These are phyloP conservation scores for Tricholaema leucomelas DNA, from an alignment of 2,113 vertebrate genomes.

Conservation along the genomic window DNA sequence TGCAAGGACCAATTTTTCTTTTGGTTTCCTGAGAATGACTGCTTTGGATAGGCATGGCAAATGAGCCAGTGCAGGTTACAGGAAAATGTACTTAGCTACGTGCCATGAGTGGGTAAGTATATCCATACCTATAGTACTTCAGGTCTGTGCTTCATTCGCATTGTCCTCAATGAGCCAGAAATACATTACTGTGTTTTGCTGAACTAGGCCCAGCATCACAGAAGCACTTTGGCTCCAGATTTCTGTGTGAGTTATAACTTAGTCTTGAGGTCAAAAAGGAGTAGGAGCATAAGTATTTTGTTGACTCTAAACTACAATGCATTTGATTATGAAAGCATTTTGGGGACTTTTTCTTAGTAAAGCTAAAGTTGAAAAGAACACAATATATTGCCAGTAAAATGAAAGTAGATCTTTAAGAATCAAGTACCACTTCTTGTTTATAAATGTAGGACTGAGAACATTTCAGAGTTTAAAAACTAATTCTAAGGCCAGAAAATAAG, in stretches of 20 bases:
- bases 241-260: neutral
- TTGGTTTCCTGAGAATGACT: neutral
- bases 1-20: neutral
- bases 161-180: neutral
- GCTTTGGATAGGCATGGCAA: neutral
- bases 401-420: neutral
- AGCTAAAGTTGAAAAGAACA: neutral
- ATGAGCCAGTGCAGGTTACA: neutral
- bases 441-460: neutral
- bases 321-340: neutral
- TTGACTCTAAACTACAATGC: neutral
- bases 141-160: neutral
- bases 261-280: neutral
- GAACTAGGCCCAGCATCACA: neutral
- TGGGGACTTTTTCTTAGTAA: neutral
- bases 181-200: neutral
- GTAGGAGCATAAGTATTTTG: neutral
- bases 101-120: neutral
- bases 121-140: neutral
- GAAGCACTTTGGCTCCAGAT: neutral
- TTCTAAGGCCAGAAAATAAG: neutral
- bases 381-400: neutral
- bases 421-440: neutral
- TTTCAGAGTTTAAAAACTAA: neutral
- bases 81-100: neutral